Evolutionary conservation across 2,888 invertebrate genomes (phyloP).

Genomic region (Aelia acuminata): DNA sequence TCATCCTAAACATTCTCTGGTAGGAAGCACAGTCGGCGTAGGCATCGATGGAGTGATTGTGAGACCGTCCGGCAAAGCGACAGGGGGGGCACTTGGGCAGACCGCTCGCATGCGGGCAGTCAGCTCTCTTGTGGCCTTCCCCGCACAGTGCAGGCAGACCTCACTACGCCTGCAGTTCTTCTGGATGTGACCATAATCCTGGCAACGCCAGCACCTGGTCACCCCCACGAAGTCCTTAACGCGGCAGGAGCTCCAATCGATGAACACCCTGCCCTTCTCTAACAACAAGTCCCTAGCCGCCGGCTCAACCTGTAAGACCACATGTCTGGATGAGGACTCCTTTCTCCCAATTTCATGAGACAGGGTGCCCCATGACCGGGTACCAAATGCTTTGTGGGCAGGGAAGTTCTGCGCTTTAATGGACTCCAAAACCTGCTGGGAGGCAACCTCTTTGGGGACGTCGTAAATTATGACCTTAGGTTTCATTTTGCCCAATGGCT

Average conservation of each 20-base stretch:
- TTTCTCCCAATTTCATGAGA: background rate
- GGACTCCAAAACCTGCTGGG: background rate
- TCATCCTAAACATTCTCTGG: background rate
- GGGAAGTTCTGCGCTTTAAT: background rate
- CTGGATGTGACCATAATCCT: background rate
- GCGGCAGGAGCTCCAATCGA: background rate
- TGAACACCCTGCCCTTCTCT: background rate
- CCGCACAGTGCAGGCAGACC: constrained; percentile 23
- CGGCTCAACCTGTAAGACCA: background rate
- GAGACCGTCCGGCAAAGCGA: background rate
- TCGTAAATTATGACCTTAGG: too few relatives aligned
- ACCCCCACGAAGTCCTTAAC: constrained; percentile 41
- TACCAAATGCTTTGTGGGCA: background rate
- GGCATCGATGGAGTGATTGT: background rate
- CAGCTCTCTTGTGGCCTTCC: background rate
- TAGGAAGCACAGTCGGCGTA: background rate
- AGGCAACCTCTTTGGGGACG: too few relatives aligned
- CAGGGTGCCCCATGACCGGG: too few relatives aligned
- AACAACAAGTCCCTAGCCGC: background rate
- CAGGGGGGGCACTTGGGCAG: background rate
- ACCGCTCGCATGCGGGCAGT: background rate
- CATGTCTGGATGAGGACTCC: background rate
- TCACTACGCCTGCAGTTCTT: background rate
- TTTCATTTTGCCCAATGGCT: too few relatives aligned
- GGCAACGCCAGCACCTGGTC: constrained; percentile 12